Evolutionary conservation across 2,888 invertebrate species (phyloP).

Genomic region (Drosophila gaucha): DNA sequence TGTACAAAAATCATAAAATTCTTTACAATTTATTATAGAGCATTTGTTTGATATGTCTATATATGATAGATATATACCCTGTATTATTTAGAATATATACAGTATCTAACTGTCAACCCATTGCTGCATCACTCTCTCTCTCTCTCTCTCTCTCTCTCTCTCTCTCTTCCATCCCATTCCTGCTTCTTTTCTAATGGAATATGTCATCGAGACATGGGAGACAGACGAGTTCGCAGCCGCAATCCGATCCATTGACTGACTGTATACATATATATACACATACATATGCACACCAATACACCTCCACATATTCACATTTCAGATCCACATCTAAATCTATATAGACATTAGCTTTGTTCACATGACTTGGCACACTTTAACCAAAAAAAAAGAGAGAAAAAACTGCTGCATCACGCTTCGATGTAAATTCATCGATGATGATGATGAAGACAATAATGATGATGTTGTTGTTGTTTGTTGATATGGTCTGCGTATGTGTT

Average conservation of each 20-base stretch:
- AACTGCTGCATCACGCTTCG: conserved; percentile 66
- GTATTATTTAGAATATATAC: not conserved
- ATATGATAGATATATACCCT: not conserved
- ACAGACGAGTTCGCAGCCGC: conserved; percentile 37
- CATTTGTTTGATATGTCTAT: too few species aligned
- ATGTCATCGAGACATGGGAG: conserved; percentile 69
- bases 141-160: not conserved
- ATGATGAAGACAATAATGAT: conserved; percentile 24
- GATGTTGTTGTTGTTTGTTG: conserved; percentile 24
- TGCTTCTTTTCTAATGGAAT: conserved; percentile 61
- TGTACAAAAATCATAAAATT: too few species aligned
- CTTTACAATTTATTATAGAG: too few species aligned
- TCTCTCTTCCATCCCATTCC: not conserved
- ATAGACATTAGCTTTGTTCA: conserved; percentile 72
- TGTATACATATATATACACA: conserved; percentile 28
- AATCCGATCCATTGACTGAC: conserved; percentile 52
- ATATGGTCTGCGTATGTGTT: conserved; percentile 63
- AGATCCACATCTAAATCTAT: conserved; percentile 55
- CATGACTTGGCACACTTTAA: conserved; percentile 60
- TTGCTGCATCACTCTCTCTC: not conserved
- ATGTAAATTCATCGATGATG: conserved; percentile 65
- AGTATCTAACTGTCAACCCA: conserved; percentile 1
- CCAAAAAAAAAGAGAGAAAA: conserved; percentile 27
- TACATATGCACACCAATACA: not conserved
- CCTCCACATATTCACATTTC: not conserved